Conservation (phyloP, 64 coral and sea anemone species). For the Pocillopora verrucosa region DNA sequence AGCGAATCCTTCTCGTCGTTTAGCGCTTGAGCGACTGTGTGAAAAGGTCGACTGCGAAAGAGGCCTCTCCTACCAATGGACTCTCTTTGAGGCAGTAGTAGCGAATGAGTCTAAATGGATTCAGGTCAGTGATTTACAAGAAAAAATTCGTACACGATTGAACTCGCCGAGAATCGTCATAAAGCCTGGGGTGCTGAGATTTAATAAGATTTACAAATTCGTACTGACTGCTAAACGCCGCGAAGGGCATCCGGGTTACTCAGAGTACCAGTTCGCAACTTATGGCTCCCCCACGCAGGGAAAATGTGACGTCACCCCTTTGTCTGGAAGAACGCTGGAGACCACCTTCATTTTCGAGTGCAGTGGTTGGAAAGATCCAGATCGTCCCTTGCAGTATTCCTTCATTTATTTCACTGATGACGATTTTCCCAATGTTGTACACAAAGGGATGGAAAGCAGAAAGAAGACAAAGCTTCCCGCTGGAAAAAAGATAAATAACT, state of each 20-base stretch:
- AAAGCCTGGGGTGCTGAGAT: background rate
- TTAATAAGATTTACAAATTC: background rate
- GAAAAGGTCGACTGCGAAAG: background rate
- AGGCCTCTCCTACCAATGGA: background rate
- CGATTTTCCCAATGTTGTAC: background rate
- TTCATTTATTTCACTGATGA: slow-evolving; percentile 16
- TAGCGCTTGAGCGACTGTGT: slow-evolving; percentile 18
- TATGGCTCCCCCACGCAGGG: background rate
- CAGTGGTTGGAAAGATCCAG: slow-evolving; percentile 27
- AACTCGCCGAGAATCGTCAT: slow-evolving; percentile 9
- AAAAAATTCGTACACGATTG: slow-evolving; percentile 8
- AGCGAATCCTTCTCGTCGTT: background rate
- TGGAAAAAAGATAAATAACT: background rate
- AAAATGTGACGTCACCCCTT: background rate
- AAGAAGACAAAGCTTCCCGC: slow-evolving; percentile 3
- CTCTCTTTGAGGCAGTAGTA: background rate
- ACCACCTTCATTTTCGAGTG: slow-evolving; percentile 24
- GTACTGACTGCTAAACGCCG: slow-evolving; percentile 4
- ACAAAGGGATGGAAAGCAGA: slow-evolving; percentile 5
- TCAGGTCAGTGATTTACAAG: background rate
- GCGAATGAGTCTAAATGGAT: background rate
- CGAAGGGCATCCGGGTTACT: background rate
- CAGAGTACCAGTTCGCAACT: slow-evolving; percentile 7
- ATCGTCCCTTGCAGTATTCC: slow-evolving; percentile 25
- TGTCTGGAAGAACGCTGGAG: slow-evolving; percentile 15